Evolutionary conservation across 2,113 vertebrate genomes (phyloP), one percentile per base, ranked within the genome.

Genomic region (Nyctereutes procyonoides): DNA sequence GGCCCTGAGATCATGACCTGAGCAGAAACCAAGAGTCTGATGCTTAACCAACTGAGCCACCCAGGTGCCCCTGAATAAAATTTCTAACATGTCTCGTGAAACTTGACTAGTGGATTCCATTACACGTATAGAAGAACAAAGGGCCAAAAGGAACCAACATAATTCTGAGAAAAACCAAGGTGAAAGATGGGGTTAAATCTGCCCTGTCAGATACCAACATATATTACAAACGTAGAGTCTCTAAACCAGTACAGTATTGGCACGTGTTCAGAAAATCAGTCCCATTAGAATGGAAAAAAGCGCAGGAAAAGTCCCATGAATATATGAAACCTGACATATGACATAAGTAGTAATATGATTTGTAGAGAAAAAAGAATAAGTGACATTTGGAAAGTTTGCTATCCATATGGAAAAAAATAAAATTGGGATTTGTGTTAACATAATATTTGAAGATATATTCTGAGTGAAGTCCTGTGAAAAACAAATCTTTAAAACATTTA

Each of bases 361-460:
- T 53, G 20, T 19, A 20, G 26, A 38, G 53, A 26, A 53, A 80
- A 38, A 53, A 56, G 35, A 58, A 7, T 60, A 48, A 86, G 35
- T 20, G 32, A 86, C 20, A 85, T 11, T 93, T 20, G 51, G 48
- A 51, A 56, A 53, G 22, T 92, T n/a, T 89, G 55, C 48, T 80
- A 88, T n/a, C 71, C 30, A 38, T 12, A 11, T 58, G 71, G 53
- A 19, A 13, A 62, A 76, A 20, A 79, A 53, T 24, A 48, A 71
- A 89, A 74, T 9, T 60, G 35, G 35, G 9, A 80, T 38, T 56
- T 2, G 16, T 30, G 73, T 14, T 35, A 35, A 81, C 11, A 13
- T 92, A 60, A 89, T 65, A 92, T 10, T 28, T 81, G 30, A 65
- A 82, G 65, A 67, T n/a, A 92, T 85, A 95, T 92, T 48, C 51